A percentile compares a stretch with the other conserved stretches of the same genome.
phyloP scores from a whole-genome alignment of 2,888 invertebrate species.

The Marasmarcha lunaedactyla region DNA sequence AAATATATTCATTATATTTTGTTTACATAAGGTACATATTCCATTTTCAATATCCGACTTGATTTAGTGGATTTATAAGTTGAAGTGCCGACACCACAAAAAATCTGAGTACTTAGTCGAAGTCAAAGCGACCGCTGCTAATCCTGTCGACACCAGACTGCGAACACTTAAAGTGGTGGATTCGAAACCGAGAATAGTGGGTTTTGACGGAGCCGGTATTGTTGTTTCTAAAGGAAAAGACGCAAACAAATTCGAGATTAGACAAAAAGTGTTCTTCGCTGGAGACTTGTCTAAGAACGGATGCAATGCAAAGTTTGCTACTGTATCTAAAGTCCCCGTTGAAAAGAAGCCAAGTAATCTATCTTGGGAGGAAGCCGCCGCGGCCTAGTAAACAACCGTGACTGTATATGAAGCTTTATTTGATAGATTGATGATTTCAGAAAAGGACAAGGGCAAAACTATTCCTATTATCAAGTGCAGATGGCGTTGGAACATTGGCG shows the following conservation, averaged over 20 bases:
- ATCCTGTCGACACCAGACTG: slow-evolving; percentile 50
- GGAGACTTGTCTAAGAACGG: slow-evolving; percentile 42
- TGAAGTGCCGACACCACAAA: slow-evolving; percentile 30
- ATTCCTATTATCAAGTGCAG: slow-evolving; percentile 51
- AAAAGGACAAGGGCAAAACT: slow-evolving; percentile 44
- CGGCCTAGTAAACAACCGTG: slow-evolving; percentile 46
- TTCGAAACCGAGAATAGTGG: slow-evolving; percentile 36
- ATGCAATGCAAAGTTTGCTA: slow-evolving; percentile 47
- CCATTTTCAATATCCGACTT: no score
- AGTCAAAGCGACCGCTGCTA: slow-evolving; percentile 50
- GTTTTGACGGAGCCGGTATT: slow-evolving; percentile 53
- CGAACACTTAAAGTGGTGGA: slow-evolving; percentile 48
- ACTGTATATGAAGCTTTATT: slow-evolving; percentile 47
- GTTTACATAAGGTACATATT: no score
- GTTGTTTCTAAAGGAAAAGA: slow-evolving; percentile 37
- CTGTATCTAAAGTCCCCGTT: slow-evolving; percentile 38
- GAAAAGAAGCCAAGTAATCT: slow-evolving; percentile 43
- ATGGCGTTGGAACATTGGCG: slow-evolving; percentile 53
- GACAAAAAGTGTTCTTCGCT: slow-evolving; percentile 51
- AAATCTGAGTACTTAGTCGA: slow-evolving; percentile 43
- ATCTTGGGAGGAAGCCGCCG: slow-evolving; percentile 51
- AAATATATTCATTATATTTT: no score
- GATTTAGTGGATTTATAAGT: slow-evolving; percentile 45
- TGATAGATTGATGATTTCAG: slow-evolving; percentile 41
- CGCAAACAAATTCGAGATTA: slow-evolving; percentile 28